Conservation (phyloP, 2,113 vertebrate genomes). For the Hyla sarda region DNA sequence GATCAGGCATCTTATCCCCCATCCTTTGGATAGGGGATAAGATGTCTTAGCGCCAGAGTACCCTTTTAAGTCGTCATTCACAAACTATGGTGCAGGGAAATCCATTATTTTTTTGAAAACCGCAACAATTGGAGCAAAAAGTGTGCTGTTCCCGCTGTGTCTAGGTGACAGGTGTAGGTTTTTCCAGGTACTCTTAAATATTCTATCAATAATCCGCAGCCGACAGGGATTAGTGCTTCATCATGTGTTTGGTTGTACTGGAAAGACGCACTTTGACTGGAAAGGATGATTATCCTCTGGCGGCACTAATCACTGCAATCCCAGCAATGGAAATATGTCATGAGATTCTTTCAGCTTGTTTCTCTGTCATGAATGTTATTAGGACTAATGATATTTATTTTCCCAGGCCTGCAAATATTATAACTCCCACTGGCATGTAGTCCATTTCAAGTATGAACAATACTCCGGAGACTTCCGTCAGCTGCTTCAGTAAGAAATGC, state of each 20-base stretch:
- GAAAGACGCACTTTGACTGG: not conserved
- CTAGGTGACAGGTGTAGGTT: not conserved
- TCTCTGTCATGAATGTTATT: slow-evolving; percentile 1
- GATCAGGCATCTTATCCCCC: no score
- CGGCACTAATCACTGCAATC: not conserved
- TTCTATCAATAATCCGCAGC: not conserved
- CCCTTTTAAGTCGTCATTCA: not conserved
- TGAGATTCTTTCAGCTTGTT: slow-evolving; percentile 4
- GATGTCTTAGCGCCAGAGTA: no score
- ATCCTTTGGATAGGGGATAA: no score
- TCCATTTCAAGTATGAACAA: slow-evolving; percentile 92
- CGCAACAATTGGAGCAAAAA: not conserved
- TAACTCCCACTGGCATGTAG: slow-evolving; percentile 89
- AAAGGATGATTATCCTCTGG: not conserved
- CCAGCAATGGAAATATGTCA: not conserved
- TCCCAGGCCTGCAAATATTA: slow-evolving; percentile 94
- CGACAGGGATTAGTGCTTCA: not conserved
- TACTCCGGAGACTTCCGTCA: slow-evolving; percentile 92
- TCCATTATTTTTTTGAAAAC: not conserved
- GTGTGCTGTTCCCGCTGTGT: not conserved
- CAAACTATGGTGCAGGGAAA: no score
- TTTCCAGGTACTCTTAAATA: not conserved
- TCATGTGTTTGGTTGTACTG: not conserved
- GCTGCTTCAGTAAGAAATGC: slow-evolving; percentile 84
- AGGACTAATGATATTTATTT: slow-evolving; percentile 31